Percentiles rank a stretch among this genome's conserved stretches.
Conservation (phyloP, 2,797 vertebrate species). For the Anabas testudineus region DNA sequence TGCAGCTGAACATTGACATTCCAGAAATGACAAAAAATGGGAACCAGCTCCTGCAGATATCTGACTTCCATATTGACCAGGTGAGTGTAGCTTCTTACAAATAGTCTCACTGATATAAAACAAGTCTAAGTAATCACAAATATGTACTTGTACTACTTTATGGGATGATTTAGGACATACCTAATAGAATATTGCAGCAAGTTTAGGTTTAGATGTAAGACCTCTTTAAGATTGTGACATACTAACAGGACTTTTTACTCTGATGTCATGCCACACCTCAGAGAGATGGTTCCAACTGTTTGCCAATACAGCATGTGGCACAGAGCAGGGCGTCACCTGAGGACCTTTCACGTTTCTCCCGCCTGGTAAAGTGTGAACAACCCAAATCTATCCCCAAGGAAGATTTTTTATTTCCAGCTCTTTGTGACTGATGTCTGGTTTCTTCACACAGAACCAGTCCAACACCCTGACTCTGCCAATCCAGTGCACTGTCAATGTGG, state of each 20-base stretch:
- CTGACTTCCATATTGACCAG: constrained; percentile 85
- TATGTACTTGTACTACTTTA: not conserved
- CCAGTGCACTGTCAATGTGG: constrained; percentile 87
- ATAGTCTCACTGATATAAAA: not conserved
- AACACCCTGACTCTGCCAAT: constrained; percentile 90
- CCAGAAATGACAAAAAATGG: constrained; percentile 92
- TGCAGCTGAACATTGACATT: constrained; percentile 90
- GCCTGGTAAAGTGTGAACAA: constrained; percentile 84
- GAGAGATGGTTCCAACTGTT: constrained; percentile 83
- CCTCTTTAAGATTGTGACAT: not conserved
- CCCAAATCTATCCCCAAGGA: not conserved
- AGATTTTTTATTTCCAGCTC: not conserved
- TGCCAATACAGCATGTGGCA: constrained; percentile 82
- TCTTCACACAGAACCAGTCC: constrained; percentile 88
- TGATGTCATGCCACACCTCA: constrained; percentile 55
- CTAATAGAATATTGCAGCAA: no score
- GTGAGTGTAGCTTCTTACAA: constrained; percentile 67
- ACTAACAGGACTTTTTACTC: constrained; percentile 33
- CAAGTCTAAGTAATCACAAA: no score
- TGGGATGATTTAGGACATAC: no score
- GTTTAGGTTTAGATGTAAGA: no score
- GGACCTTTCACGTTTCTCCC: constrained; percentile 87
- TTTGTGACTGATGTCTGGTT: not conserved
- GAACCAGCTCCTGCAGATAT: constrained; percentile 91
- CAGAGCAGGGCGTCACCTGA: constrained; percentile 86